Evolutionary conservation across 2,888 invertebrate species (phyloP), one percentile per base, ranked within the genome.

Genomic region (Andricus curvator): DNA sequence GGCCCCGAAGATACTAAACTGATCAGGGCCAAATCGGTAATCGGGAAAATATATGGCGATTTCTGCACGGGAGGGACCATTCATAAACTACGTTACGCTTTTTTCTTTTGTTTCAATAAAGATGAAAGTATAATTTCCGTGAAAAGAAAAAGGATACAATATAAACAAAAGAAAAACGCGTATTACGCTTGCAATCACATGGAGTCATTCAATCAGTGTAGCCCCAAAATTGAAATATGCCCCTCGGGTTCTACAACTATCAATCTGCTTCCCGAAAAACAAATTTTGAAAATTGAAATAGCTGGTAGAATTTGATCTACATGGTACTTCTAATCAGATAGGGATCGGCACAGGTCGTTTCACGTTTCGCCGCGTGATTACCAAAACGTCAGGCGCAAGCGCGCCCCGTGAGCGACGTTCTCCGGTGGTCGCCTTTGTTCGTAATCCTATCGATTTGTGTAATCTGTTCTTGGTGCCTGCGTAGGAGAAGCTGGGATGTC

Each of bases 371-470:
- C 83, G 83, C 84, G 83, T 85, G 85, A 85, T 85, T 84, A 85
- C 80, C 81, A 83, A 84, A 85, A 84, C 83, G 83, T 84, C 79
- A 81, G 82, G 83, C 85, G 85, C 86, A 87, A 81, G 85, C 86
- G 86, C 85, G 79, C 80, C 70, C 74, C 83, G 81, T 79, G 84
- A 84, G 83, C 85, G 85, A 84, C 82, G 82, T 86, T 83, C 83
- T 84, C 84, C 79, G 81, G 82, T 79, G 82, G 82, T 87, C 87
- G 88, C 87, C 89, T 89, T 89, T 89, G 90, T 89, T 88, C 88
- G 86, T 89, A 89, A 90, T 88, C 88, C 89, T 88, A 91, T 91
- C 91, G 91, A 92, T 91, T 90, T 88, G 87, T 89, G 89, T 91
- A 91, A 92, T 91, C 91, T 92, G 89, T 89, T 90, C 89, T 88